Evolutionary conservation across 2,113 vertebrate genomes (phyloP).

Genomic region (Polypterus bichir): DNA sequence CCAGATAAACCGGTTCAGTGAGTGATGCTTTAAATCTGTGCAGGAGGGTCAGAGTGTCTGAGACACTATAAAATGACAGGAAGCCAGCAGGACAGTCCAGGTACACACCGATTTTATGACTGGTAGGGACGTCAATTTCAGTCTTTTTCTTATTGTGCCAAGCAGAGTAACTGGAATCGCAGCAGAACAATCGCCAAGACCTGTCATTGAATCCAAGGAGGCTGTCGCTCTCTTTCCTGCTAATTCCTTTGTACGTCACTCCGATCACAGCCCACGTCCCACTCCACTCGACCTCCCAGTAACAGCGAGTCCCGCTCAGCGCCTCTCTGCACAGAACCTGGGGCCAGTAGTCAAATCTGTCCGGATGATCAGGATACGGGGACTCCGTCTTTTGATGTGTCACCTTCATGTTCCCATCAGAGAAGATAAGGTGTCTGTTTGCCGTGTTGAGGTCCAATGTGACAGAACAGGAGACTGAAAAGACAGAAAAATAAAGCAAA

Average conservation of each 20-base stretch:
- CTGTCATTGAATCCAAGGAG: conserved; percentile 37
- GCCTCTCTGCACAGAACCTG: conserved; percentile 47
- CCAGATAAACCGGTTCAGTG: conserved; percentile 33
- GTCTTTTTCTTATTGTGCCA: conserved; percentile 32
- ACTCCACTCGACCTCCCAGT: conserved; percentile 3
- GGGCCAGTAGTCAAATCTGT: conserved; percentile 42
- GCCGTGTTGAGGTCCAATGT: background rate
- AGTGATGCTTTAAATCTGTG: conserved; percentile 42
- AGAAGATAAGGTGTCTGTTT: background rate
- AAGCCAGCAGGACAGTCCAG: conserved; percentile 39
- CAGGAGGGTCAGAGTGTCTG: conserved; percentile 31
- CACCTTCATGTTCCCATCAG: background rate
- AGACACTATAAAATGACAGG: conserved; percentile 50
- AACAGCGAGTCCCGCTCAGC: conserved; percentile 13
- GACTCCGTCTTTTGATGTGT: background rate
- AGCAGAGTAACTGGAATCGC: conserved; percentile 42
- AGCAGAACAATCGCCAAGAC: conserved; percentile 57
- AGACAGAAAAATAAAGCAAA: too few species aligned
- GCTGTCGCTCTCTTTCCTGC: conserved; percentile 25
- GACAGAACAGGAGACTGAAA: too few species aligned
- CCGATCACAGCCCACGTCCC: conserved; percentile 11
- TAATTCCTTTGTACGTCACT: conserved; percentile 35
- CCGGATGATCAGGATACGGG: conserved; percentile 12
- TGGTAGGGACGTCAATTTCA: conserved; percentile 21
- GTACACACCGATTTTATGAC: conserved; percentile 39